Percentiles rank a stretch among this genome's conserved stretches.
These are phyloP conservation scores for Aphodius granarius DNA, from an alignment of 2,888 invertebrate genomes.

Conservation along the genomic window DNA sequence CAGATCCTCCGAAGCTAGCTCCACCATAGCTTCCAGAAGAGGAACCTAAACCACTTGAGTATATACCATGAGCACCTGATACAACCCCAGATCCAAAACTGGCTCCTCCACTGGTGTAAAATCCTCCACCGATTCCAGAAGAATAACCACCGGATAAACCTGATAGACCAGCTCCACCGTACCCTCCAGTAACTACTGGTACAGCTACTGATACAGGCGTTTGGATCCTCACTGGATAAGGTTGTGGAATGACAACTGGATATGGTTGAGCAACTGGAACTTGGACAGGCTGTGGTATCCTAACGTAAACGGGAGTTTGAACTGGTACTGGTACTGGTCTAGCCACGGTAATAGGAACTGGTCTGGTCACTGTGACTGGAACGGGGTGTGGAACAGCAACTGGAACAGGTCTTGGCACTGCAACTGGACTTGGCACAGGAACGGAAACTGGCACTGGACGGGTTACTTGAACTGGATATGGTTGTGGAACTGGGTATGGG, in stretches of 20 bases:
- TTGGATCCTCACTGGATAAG: slow-evolving; percentile 41
- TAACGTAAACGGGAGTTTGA: slow-evolving; percentile 32
- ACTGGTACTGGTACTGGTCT: slow-evolving; percentile 46
- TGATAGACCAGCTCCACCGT: too few relatives aligned
- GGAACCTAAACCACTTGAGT: not conserved
- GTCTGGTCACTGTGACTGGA: slow-evolving; percentile 38
- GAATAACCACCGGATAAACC: slow-evolving; percentile 3
- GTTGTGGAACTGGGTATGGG: slow-evolving; percentile 43
- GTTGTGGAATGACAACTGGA: slow-evolving; percentile 31
- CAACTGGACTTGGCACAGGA: slow-evolving; percentile 40
- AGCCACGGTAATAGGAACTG: slow-evolving; percentile 39
- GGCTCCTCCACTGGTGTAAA: not conserved
- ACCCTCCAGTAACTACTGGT: slow-evolving; percentile 23
- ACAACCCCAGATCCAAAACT: slow-evolving; percentile 1
- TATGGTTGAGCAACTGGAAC: slow-evolving; percentile 32
- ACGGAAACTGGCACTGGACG: slow-evolving; percentile 46
- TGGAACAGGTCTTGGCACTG: slow-evolving; percentile 40
- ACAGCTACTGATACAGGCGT: slow-evolving; percentile 30
- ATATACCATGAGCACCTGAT: slow-evolving; percentile 7
- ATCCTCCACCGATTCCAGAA: slow-evolving; percentile 25
- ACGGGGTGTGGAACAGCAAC: slow-evolving; percentile 37
- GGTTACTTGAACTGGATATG: slow-evolving; percentile 43
- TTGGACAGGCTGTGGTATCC: slow-evolving; percentile 29
- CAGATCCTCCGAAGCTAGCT: not conserved
- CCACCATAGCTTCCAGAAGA: not conserved